Evolutionary conservation across 2,113 vertebrate species (phyloP).

Genomic region (Syngnathoides biaculeatus): DNA sequence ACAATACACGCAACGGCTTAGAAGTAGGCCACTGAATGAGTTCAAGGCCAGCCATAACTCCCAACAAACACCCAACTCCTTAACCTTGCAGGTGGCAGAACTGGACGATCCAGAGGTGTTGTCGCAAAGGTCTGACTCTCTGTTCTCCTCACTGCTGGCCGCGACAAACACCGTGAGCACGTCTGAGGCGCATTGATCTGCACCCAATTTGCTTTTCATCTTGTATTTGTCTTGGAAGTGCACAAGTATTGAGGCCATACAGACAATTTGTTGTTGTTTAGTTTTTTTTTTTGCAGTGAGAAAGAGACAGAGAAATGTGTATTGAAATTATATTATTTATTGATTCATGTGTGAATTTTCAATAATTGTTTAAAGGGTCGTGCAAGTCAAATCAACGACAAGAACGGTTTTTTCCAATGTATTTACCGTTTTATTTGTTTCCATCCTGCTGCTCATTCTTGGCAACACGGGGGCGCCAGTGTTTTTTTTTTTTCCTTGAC

Average conservation of each 20-base stretch:
- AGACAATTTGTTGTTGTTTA: background rate
- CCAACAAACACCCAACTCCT: background rate
- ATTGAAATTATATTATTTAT: conserved; percentile 28
- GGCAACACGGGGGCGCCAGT: background rate
- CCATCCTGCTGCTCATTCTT: background rate
- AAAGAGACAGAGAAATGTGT: too few relatives aligned
- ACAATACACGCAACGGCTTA: background rate
- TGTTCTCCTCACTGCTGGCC: conserved; percentile 73
- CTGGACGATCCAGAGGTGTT: conserved; percentile 76
- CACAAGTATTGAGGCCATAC: background rate
- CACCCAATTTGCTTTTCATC: background rate
- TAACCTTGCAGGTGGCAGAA: conserved; percentile 68
- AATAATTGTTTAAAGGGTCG: background rate
- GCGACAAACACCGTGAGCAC: conserved; percentile 60
- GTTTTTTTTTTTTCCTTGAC: background rate
- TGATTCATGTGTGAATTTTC: conserved; percentile 10
- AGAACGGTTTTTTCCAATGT: background rate
- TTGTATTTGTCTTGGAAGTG: background rate
- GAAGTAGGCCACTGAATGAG: background rate
- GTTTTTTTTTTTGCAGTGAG: too few relatives aligned
- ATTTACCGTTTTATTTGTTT: background rate
- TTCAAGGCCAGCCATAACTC: background rate
- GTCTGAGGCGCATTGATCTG: background rate
- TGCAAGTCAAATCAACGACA: background rate
- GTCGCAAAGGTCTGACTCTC: conserved; percentile 69